A percentile compares a stretch with the other conserved stretches of the same genome.
Evolutionary conservation across 2,888 invertebrate genomes (phyloP).

Genomic region (Plagiodera versicolora): DNA sequence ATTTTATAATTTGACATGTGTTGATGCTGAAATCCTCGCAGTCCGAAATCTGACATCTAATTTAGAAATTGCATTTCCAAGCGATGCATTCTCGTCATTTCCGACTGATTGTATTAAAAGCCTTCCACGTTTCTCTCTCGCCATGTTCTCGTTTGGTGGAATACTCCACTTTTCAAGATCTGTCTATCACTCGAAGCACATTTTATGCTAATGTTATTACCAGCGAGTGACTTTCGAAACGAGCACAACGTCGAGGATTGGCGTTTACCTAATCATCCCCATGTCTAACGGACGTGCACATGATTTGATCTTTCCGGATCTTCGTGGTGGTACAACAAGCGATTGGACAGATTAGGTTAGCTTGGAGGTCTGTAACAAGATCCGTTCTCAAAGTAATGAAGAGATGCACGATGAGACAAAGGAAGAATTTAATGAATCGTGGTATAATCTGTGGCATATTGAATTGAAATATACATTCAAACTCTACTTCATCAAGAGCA

Average conservation of each 20-base stretch:
- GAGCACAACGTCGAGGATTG: neutral
- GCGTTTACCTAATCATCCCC: neutral
- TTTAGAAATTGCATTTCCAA: neutral
- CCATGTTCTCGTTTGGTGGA: neutral
- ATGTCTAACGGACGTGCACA: neutral
- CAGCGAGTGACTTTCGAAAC: neutral
- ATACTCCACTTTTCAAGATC: conserved; percentile 1
- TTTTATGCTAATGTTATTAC: conserved; percentile 5
- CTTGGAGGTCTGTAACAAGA: too few species aligned
- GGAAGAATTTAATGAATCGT: too few species aligned
- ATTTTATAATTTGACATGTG: too few species aligned
- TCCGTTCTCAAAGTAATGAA: too few species aligned
- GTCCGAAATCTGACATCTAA: neutral
- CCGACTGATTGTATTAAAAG: neutral
- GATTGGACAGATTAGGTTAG: neutral
- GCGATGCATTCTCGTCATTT: neutral
- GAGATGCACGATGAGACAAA: too few species aligned
- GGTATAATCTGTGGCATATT: too few species aligned
- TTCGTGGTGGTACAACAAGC: too few species aligned
- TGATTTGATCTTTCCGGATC: neutral
- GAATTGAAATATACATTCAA: too few species aligned
- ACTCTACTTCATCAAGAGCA: too few species aligned
- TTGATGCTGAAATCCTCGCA: neutral
- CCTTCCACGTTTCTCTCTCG: neutral
- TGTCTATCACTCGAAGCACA: neutral